These are phyloP conservation scores for Metalampra italica DNA, from an alignment of 2,888 invertebrate genomes.

Conservation along the genomic window DNA sequence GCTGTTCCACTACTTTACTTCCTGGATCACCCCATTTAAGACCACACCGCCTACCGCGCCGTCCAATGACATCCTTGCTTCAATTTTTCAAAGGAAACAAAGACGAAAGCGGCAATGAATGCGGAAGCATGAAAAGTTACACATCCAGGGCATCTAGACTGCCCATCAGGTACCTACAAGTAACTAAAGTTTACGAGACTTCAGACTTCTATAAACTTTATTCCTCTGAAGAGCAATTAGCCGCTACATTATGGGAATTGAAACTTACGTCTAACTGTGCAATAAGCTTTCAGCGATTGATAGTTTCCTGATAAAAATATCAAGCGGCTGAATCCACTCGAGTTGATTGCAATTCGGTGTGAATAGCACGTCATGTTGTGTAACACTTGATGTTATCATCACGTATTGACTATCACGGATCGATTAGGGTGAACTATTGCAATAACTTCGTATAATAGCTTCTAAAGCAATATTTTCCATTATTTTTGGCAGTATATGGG, in stretches of 20 bases:
- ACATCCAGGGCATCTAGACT: conserved; percentile 20
- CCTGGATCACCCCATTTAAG: conserved; percentile 14
- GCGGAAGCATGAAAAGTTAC: not conserved
- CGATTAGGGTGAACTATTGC: conserved; percentile 1
- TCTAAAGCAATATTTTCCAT: not conserved
- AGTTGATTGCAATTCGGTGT: not conserved
- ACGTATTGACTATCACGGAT: not conserved
- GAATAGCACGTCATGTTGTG: not conserved
- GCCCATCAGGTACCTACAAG: conserved; percentile 51
- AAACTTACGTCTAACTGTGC: not conserved
- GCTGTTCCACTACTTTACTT: conserved; percentile 18
- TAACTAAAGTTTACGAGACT: conserved; percentile 34
- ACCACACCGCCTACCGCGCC: not conserved
- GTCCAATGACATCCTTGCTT: conserved; percentile 8
- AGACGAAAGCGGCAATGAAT: conserved; percentile 9
- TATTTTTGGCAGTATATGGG: no score
- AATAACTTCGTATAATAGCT: not conserved
- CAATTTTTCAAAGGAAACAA: not conserved
- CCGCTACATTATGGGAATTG: conserved; percentile 9
- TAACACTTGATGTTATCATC: conserved; percentile 1
- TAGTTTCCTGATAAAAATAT: not conserved
- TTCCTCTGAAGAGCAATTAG: conserved; percentile 29
- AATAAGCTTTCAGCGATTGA: not conserved
- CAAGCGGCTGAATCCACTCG: not conserved
- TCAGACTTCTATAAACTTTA: conserved; percentile 32